Base-by-base conservation (phyloP, 2,797 vertebrate genomes). In the Oreonectes daqikongensis region DNA sequence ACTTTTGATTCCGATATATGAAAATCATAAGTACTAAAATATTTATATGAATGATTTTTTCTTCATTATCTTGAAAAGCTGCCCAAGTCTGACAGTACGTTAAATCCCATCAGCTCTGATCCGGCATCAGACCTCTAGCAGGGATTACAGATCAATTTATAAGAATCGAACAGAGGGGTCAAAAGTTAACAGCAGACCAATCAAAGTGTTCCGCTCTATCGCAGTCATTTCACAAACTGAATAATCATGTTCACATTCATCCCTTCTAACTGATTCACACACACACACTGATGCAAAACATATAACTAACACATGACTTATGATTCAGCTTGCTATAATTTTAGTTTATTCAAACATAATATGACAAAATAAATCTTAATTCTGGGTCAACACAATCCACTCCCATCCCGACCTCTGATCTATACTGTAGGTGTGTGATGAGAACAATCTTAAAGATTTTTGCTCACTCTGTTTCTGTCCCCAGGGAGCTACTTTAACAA, bases 401-500 rank as follows among this genome's bases (percentile, higher is more conserved):
- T n/a, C 53, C 74, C 24, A 63, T 32, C 42, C 14, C 44, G 48
- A 55, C 17, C 10, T 2, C 64, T 60, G 9, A 38, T 52, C 24
- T 10, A 44, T 73, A n/a, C n/a, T n/a, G n/a, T n/a, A 50, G 30
- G 28, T 73, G 67, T 64, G 38, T 64, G 74, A 75, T 24, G 40
- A 75, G 50, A 79, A 46, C 38, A 65, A 44, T 46, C 35, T 78
- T 70, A 38, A 30, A 28, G 67, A 6, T 77, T 20, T 67, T 48
- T 53, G 35, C 10, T 52, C 57, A 48, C 46, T 28, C 44, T 72
- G 24, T 63, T 48, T 69, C 30, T 26, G 6, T 59, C 77, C 67
- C 77, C 28, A 12, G 79, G 59, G 77, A 78, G 42, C 68, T 77
- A 75, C 80, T 83, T 80, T 82, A 77, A 82, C 75, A 82, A 77